phyloP scores from a whole-genome alignment of 2,113 vertebrate genomes.

The Catagonus wagneri region DNA sequence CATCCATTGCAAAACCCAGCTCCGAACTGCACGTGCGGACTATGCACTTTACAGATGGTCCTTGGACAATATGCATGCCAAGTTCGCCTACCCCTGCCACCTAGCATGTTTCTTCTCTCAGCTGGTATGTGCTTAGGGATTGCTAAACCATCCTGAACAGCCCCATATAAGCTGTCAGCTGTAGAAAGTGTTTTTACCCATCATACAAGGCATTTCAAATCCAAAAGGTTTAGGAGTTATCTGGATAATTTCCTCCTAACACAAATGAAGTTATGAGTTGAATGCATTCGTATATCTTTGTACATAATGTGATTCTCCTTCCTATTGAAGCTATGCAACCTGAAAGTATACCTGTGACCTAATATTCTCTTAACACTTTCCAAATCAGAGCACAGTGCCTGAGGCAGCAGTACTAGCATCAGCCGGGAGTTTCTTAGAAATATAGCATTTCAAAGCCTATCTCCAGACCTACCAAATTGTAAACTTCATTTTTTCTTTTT shows the following conservation, averaged over 20 bases:
- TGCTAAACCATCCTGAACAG: constrained; percentile 11
- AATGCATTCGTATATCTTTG: neutral
- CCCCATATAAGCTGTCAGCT: neutral
- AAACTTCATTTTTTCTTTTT: neutral
- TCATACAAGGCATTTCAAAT: constrained; percentile 29
- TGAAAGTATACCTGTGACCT: neutral
- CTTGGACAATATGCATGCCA: neutral
- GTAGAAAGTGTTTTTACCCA: neutral
- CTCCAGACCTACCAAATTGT: neutral
- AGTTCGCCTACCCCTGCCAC: neutral
- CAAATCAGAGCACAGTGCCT: neutral
- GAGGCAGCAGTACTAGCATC: neutral
- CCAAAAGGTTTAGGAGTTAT: neutral
- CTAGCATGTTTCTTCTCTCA: neutral
- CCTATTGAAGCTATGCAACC: neutral
- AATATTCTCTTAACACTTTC: constrained; percentile 33
- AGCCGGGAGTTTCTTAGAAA: neutral
- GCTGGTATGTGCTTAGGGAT: neutral
- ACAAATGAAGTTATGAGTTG: neutral
- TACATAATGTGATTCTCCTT: constrained; percentile 10
- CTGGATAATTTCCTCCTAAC: neutral
- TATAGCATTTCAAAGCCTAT: neutral
- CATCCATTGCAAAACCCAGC: neutral
- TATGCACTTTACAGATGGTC: neutral
- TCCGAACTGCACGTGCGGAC: neutral